Evolutionary conservation across 2,797 vertebrate species (phyloP), one percentile per base, ranked within the genome.

Genomic region (Siniperca scherzeri): DNA sequence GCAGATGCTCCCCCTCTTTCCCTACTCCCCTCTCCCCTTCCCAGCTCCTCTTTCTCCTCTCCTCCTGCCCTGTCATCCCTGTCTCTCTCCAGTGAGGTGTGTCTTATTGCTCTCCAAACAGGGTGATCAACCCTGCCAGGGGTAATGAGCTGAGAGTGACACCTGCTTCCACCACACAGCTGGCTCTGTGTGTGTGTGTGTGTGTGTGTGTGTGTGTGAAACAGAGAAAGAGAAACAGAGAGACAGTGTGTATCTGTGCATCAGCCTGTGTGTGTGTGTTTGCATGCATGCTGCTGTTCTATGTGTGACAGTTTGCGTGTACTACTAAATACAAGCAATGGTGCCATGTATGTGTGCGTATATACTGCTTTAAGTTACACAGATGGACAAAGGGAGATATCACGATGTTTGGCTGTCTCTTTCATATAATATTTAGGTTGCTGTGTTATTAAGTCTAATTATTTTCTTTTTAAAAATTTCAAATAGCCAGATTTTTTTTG

Each of bases 81-180:
- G 72, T 36, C 55, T 86, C 83, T 88, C 88, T 92, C 81, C 86
- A 90, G 61, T 14, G 84, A 92, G 87, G 89, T 93, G 91, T 86
- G 83, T 91, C 87, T 89, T 90, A 93, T 93, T 91, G 89, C 89
- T 92, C 89, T 90, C 85, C 88, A 93, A 89, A 93, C 93, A 94
- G 88, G 91, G 88, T 87, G 89, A 94, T 94, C 94, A 94, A 92
- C 91, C 82, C 87, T 88, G 91, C 88, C 90, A 86, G 84, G 75
- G 86, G 92, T 95, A 95, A 96, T 95, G 93, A 94, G 94, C 91
- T 93, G 89, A 90, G 93, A 93, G 91, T 90, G 92, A 95, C 94
- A 95, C 94, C 93, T 95, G 94, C 93, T 93, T 88, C 90, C 90
- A 93, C 88, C 90, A 92, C 91, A 87, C 89, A 92, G 85, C 90